Percentiles rank a stretch among this genome's conserved stretches.
Conservation (phyloP, 1,140 invertebrate genomes). For the Agrilus planipennis region DNA sequence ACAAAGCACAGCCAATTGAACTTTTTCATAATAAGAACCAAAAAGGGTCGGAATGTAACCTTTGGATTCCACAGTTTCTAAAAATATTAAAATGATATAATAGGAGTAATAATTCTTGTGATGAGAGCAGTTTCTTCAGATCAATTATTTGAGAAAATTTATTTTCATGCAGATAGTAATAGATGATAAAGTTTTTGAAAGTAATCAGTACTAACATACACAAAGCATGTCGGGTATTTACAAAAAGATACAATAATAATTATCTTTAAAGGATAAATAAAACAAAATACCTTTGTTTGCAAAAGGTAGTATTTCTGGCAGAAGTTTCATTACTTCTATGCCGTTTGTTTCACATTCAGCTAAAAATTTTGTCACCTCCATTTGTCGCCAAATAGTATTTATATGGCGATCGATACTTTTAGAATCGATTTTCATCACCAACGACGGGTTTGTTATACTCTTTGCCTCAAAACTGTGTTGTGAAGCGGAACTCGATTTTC, state of each 20-base stretch:
- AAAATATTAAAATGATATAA: no score
- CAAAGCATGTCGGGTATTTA: no score
- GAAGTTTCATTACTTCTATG: constrained; percentile 2
- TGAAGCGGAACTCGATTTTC: constrained; percentile 20
- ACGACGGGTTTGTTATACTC: constrained; percentile 26
- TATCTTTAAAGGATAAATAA: no score
- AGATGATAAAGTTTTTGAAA: no score
- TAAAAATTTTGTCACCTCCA: constrained; percentile 55
- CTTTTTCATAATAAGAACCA: constrained; percentile 50
- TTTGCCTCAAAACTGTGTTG: constrained; percentile 34
- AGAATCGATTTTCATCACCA: constrained; percentile 52
- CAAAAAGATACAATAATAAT: no score
- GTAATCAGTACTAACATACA: no score
- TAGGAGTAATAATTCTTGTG: no score
- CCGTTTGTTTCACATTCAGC: constrained; percentile 40
- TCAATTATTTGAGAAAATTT: no score
- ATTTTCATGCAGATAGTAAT: no score
- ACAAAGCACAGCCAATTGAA: constrained; percentile 49
- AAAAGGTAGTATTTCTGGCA: constrained; percentile 11
- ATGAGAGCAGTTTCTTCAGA: no score
- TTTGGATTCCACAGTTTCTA: no score
- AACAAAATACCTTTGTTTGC: neutral
- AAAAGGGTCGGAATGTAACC: constrained; percentile 50
- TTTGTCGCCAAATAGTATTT: constrained; percentile 54
- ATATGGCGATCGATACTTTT: constrained; percentile 55